Base-by-base conservation (phyloP, 2,888 invertebrate genomes). In the Plebejus argus region DNA sequence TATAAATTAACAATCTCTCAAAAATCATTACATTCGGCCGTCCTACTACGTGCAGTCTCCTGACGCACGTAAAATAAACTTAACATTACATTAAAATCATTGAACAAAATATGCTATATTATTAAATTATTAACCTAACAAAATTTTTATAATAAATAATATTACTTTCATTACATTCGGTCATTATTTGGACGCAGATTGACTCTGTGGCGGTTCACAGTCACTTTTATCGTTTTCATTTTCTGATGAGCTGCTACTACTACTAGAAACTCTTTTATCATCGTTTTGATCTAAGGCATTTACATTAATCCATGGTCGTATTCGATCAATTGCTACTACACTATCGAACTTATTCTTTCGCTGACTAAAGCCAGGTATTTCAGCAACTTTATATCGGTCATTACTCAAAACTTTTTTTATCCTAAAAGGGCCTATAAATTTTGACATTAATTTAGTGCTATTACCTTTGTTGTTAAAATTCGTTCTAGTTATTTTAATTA, bases 381-480 rank as follows among this genome's bases (percentile, higher is more conserved):
- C 77, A n/a, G 61, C 33, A 76, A 81, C 78, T 76, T 78, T 76
- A 77, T 81, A 82, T 39, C 81, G 74, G 58, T 82, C 80, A 76
- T 81, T 82, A 35, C 81, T 79, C 20, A 82, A 58, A 7, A 58
- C 78, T 76, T 79, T 53, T n/a, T 76, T 15, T 33, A 82, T 78
- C 77, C 78, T 81, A 77, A 78, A 81, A 0, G 81, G 82, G 12
- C 81, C 82, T 1, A 82, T 72, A 77, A 82, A 82, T 78, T 81
- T 82, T 28, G 81, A 80, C 28, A 82, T 56, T 12, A 82, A 79
- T 53, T 82, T 80, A 20, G 77, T 80, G 76, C 81, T 81, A n/a
- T 80, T 70, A 76, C 53, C 53, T 53, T 53, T 53, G 6, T 53
- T 53, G 18, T 53, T 53, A 53, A 4, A 53, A 53, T 53, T 53